Base-by-base conservation (phyloP, 2,888 invertebrate species). In the Dicycla oo region DNA sequence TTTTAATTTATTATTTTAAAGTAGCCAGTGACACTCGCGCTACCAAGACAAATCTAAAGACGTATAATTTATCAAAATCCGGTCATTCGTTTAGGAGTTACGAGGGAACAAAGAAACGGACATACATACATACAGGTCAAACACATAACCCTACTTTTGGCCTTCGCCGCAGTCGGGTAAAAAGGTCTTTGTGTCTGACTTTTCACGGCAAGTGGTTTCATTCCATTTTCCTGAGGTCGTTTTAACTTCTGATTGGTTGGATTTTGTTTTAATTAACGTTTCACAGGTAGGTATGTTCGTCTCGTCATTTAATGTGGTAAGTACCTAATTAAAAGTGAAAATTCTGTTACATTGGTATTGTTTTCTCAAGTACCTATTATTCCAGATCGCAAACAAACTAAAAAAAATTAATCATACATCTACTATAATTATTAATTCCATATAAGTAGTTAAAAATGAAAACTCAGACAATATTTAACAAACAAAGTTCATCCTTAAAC, bases 401-500 rank as follows among this genome's bases (percentile, higher is more conserved):
- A 49, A 13, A 13, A 26, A 51, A 43, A 34, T 49, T 43, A 34
- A n/a, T 15, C 4, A 43, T 10, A 62, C 47, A 62, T 64, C 20
- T 47, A 62, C 23, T 15, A 5, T 30, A 56, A 73, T 43, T 57
- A 61, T 47, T 43, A n/a, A 68, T 34, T 10, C 8, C 23, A 20
- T 8, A 68, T n/a, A n/a, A n/a, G 34, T 34, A 5, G 34, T 34
- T 34, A 51, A 54, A 53, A 80, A 69, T 57, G 40, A 56, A 73
- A 74, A 73, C 56, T 77, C 45, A 18, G n/a, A 60, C 47, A 66
- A 73, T 67, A 73, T 78, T 65, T 23, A 74, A 66, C 49, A 51
- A 65, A 73, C n/a, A 56, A 81, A 78, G 43, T 62, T 56, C 53
- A 61, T 47, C 53, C 64, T 58, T 68, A 77, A 84, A 82, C 81